phyloP scores from a whole-genome alignment of 2,797 vertebrate genomes.

The Telmatherina bonti region DNA sequence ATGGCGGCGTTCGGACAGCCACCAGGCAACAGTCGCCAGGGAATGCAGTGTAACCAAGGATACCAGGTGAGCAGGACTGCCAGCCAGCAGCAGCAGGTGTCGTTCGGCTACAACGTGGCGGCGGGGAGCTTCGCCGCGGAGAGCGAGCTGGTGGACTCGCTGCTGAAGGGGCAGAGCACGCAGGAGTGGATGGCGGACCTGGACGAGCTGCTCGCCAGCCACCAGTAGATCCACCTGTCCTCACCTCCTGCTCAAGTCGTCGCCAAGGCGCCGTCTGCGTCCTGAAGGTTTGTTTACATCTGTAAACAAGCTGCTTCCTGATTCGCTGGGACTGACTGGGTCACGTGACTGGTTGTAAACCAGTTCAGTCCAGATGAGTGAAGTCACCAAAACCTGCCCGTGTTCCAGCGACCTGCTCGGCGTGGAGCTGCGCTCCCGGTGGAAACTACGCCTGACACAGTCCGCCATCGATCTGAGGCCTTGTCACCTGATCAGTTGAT shows the following conservation, averaged over 20 bases:
- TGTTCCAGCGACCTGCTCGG: background rate
- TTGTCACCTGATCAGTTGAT: no score
- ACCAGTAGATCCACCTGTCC: slow-evolving; percentile 74
- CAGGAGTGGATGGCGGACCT: slow-evolving; percentile 98
- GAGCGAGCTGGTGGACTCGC: slow-evolving; percentile 93
- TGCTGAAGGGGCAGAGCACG: slow-evolving; percentile 94
- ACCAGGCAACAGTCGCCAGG: slow-evolving; percentile 81
- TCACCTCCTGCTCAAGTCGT: background rate
- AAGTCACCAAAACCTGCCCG: background rate
- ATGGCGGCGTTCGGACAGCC: slow-evolving; percentile 87
- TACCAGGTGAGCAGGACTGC: slow-evolving; percentile 90
- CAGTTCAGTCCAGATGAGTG: no score
- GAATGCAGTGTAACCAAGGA: slow-evolving; percentile 91
- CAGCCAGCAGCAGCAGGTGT: slow-evolving; percentile 85
- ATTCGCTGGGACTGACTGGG: background rate
- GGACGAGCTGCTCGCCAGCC: slow-evolving; percentile 93
- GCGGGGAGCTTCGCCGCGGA: slow-evolving; percentile 88
- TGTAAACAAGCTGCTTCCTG: background rate
- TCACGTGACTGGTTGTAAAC: no score
- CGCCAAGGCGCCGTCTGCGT: background rate
- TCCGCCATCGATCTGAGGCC: no score
- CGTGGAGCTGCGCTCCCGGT: slow-evolving; percentile 8
- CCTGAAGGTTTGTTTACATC: background rate
- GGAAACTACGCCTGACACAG: no score
- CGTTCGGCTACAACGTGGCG: slow-evolving; percentile 90